Base-by-base conservation (phyloP, 2,888 invertebrate genomes). In the Conus canariensis region DNA sequence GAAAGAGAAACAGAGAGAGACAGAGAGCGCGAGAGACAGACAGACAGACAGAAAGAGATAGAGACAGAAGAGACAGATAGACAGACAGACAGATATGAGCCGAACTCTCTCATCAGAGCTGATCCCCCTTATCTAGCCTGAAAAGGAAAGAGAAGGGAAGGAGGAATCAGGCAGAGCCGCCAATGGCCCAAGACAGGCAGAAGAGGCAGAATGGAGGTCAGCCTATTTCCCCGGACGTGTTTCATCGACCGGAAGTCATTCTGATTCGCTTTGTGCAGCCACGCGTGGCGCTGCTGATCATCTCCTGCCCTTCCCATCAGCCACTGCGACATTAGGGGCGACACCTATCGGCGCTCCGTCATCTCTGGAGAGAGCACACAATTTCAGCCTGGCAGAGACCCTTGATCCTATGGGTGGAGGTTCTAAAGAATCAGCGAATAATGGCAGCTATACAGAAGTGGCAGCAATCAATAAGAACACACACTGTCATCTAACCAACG, bases 161-260 rank as follows among this genome's bases (percentile, higher is more conserved):
- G n/a, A 74, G 74, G 22, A 22, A 74, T 74, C 74, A 74, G 74
- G n/a, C 82, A 45, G 83, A 16, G 60, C 80, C 59, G 30, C 80
- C 64, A 88, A 88, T 83, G 60, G 59, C 56, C 82, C 82, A 30
- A 30, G 88, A 88, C 88, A 87, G 64, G 87, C 88, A 88, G 88
- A 88, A 88, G 77, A 56, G 45, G 59, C 45, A 58, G 88, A 88
- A 77, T 80, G n/a, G 80, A 19, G 67, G 82, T 80, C 64, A 89
- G 83, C 91, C 90, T 90, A 91, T 91, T 90, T 90, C 90, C 89
- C 87, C 88, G 91, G 91, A 91, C 91, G 88, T 87, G 85, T 89
- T 87, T 77, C 85, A 80, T 89, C 83, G 83, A 77, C 90, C 85
- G 88, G 88, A 74, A 91, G 90, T 70, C 88, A 88, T 90, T 88